Conservation (phyloP, 2,113 vertebrate species). For the Chaetodon trifascialis region DNA sequence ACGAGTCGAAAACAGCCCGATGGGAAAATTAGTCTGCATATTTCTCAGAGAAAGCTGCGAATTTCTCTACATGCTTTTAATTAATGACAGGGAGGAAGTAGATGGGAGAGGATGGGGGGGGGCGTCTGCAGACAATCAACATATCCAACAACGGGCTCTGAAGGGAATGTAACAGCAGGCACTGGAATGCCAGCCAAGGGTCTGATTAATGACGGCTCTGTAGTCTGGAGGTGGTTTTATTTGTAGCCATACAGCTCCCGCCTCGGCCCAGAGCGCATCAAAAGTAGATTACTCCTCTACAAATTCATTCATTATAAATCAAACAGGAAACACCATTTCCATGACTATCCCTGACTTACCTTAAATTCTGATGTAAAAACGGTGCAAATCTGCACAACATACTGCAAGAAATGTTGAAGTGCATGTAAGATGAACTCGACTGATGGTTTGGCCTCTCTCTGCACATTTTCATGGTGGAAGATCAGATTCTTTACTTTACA, state of each 20-base stretch:
- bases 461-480: too few species aligned
- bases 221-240: slow-evolving; percentile 73
- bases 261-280: slow-evolving; percentile 46
- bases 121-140: slow-evolving; percentile 71
- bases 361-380: slow-evolving; percentile 9
- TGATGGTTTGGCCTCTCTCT: slow-evolving; percentile 1
- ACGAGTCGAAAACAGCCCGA: slow-evolving; percentile 23
- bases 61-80: slow-evolving; percentile 72
- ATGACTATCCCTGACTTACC: slow-evolving; percentile 50
- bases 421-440: slow-evolving; percentile 20
- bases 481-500: background rate
- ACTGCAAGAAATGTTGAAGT: slow-evolving; percentile 21
- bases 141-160: slow-evolving; percentile 66
- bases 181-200: slow-evolving; percentile 59
- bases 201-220: slow-evolving; percentile 79
- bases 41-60: slow-evolving; percentile 45
- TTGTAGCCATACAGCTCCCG: slow-evolving; percentile 54
- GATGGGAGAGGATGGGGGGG: slow-evolving; percentile 36
- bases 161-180: slow-evolving; percentile 61
- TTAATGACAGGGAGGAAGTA: slow-evolving; percentile 66
- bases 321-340: slow-evolving; percentile 55
- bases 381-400: background rate
- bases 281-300: slow-evolving; percentile 72
- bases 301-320: slow-evolving; percentile 75
- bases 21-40: slow-evolving; percentile 55